Base-by-base conservation (phyloP, 2,888 invertebrate species). In the Megamerina dolium region DNA sequence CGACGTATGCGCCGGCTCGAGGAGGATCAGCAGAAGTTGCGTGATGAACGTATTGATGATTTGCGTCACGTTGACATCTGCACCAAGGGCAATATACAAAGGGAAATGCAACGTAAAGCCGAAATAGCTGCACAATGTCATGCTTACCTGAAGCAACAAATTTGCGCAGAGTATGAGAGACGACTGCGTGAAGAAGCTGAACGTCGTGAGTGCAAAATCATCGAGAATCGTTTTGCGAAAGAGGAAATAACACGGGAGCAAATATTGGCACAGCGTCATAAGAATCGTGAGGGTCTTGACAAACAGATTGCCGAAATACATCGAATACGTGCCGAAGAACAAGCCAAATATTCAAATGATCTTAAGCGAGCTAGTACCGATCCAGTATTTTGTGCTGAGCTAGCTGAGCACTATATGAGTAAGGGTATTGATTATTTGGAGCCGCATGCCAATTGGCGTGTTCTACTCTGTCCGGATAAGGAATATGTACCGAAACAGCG, bases 391-490 rank as follows among this genome's bases (percentile, higher is more conserved):
- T 68, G 67, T 41, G 46, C 50, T 1, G 29, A 59, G 38, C 21
- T 69, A 3, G 57, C 65, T 5, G 49, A 56, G 3, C 51, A 60
- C 27, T 59, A 56, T 16, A 50, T 63, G 41, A 13, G 23, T 0
- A 55, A 58, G 3, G 56, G 58, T 14, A 45, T 51, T 4, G 67
- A 68, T 30, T 69, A 60, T 37, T 49, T 68, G 35, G 41, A 56
- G 1, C 58, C 61, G 3, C 67, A 69, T 55, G 59, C 66, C 4
- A 65, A 68, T 46, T 69, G 69, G 69, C 55, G 53, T 4, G 45
- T 64, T 4, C 35, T 59, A 9, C 53, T 55, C 2, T 59, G 60
- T 8, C 51, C 61, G 21, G 46, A 43, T 2, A 49, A 50, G n/a
- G 45, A 50, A 10, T 58, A 53, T 27, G 48, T 58, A 37, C 42